phyloP scores from a whole-genome alignment of 2,113 vertebrate species.

The Mobula birostris region DNA sequence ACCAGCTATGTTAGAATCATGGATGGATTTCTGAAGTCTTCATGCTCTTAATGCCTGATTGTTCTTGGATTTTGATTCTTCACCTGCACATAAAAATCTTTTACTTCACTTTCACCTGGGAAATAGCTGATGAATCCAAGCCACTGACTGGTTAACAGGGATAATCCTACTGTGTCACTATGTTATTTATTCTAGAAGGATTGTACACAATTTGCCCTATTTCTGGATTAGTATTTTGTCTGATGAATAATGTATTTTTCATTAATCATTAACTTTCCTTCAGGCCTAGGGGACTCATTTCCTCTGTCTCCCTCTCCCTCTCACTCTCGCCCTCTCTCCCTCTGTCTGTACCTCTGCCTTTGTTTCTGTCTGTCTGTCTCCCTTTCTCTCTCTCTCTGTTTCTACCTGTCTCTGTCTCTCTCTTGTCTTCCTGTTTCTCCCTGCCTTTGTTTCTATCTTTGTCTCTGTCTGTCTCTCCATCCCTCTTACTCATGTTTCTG shows the following conservation, averaged over 20 bases:
- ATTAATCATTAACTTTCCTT: conserved; percentile 3
- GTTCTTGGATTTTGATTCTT: not conserved
- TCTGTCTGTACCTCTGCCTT: no score
- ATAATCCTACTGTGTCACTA: not conserved
- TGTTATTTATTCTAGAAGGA: not conserved
- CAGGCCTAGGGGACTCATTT: not conserved
- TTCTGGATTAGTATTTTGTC: conserved; percentile 12
- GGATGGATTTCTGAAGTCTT: not conserved
- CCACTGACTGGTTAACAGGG: not conserved
- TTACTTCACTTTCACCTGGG: not conserved
- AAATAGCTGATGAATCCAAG: not conserved
- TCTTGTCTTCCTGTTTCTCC: no score
- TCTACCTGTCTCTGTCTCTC: no score
- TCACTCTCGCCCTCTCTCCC: no score
- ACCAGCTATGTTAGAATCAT: not conserved
- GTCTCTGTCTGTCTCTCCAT: not conserved
- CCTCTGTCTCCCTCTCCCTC: no score
- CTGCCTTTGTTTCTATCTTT: no score
- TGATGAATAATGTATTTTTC: conserved; percentile 25
- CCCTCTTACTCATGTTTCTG: not conserved
- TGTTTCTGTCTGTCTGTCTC: not conserved
- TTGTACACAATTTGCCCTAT: conserved; percentile 5
- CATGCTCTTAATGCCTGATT: not conserved
- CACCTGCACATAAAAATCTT: not conserved
- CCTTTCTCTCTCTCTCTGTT: not conserved